Base-by-base conservation (phyloP, 2,888 invertebrate genomes). In the Hoplodrina ambigua region DNA sequence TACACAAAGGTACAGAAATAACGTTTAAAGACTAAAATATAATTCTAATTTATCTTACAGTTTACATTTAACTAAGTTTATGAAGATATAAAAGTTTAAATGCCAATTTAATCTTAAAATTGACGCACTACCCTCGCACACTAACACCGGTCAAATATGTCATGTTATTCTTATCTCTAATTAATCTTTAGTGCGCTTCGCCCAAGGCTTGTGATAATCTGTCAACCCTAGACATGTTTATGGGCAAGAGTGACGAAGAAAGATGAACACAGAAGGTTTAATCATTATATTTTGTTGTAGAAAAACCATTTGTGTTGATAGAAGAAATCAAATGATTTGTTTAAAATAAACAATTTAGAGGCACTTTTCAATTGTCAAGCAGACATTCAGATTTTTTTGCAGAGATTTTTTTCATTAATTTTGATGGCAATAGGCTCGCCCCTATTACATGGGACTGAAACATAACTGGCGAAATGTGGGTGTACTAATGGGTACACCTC, bases 161-260 rank as follows among this genome's bases (percentile, higher is more conserved):
- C 78, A 72, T 60, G 65, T 58, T 61, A 20, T 54, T 58, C 78
- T 65, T 73, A 75, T 77, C 78, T 71, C 50, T 71, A 71, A 71
- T 75, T 77, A 71, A 75, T 75, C 71, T 75, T 76, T 59, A 77
- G 74, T 77, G 54, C 44, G 41, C 52, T 41, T 11, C 52, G 62
- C 71, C 66, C 46, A 55, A 58, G 30, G 61, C 25, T 17, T 30
- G 64, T n/a, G 54, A 63, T 73, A 41, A 73, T 69, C 60, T 77
- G 78, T 65, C 73, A 61, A 20, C 15, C 54, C 13, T 54, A 58
- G 80, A 74, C 58, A 79, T 79, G 54, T 74, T 78, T 74, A 74
- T 65, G 46, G 78, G 74, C 4, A 10, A 19, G 4, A 11, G 6
- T 2, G 4, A 60, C 0, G 11, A 44, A 13, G 41, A 17, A 30